Conservation (phyloP, 2,888 invertebrate species). For the Drosophila neoperkinsi region DNA sequence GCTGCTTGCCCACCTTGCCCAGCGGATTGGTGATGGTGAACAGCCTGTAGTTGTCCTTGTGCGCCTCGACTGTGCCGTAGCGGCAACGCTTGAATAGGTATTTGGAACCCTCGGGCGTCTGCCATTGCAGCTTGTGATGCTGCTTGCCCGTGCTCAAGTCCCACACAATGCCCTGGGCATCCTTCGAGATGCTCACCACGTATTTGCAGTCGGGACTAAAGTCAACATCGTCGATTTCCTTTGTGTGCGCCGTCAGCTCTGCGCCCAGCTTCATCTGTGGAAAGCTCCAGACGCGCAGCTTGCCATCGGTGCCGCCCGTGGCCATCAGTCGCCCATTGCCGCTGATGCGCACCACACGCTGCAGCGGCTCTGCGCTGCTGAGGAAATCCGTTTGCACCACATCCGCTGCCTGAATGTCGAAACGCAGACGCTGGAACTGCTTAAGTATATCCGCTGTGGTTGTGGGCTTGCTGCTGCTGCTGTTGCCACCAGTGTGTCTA, state of each 20-base stretch:
- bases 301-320: slow-evolving; percentile 96
- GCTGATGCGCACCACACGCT: slow-evolving; percentile 93
- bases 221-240: slow-evolving; percentile 97
- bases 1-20: slow-evolving; percentile 89
- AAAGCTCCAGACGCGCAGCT: slow-evolving; percentile 94
- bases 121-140: slow-evolving; percentile 90
- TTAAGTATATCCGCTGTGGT: slow-evolving; percentile 67
- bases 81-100: slow-evolving; percentile 94
- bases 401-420: slow-evolving; percentile 91
- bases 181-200: slow-evolving; percentile 94
- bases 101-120: slow-evolving; percentile 90
- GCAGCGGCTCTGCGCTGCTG: slow-evolving; percentile 90
- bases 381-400: slow-evolving; percentile 95
- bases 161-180: slow-evolving; percentile 94
- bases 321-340: slow-evolving; percentile 92
- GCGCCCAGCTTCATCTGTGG: slow-evolving; percentile 90
- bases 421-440: slow-evolving; percentile 88
- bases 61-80: slow-evolving; percentile 90
- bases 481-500: slow-evolving; percentile 16
- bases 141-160: slow-evolving; percentile 88
- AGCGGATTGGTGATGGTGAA: slow-evolving; percentile 93
- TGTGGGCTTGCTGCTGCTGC: slow-evolving; percentile 13
- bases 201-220: slow-evolving; percentile 92
- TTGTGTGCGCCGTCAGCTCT: slow-evolving; percentile 92
- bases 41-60: slow-evolving; percentile 88